Evolutionary conservation across 2,113 vertebrate genomes (phyloP).

Genomic region (Macroglossus sobrinus): DNA sequence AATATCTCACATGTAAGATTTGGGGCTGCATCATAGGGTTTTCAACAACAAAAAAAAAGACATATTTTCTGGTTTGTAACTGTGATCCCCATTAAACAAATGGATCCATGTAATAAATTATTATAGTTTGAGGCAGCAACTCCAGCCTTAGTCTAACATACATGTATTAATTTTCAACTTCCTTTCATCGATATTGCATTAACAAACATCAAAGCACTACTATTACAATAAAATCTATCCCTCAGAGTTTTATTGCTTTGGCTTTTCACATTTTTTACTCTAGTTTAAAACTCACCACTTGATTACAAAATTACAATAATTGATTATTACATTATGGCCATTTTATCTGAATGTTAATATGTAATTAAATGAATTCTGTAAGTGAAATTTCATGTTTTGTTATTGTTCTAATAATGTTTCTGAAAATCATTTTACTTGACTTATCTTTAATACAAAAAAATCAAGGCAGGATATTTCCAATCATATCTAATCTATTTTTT

Average conservation of each 20-base stretch:
- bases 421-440: not conserved
- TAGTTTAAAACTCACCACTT: constrained; percentile 11
- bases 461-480: not conserved
- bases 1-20: not conserved
- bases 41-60: constrained; percentile 32
- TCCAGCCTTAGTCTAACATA: constrained; percentile 73
- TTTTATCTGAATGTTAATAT: not conserved
- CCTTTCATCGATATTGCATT: constrained; percentile 70
- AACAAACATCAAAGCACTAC: constrained; percentile 67
- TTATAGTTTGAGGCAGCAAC: constrained; percentile 80
- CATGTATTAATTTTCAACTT: constrained; percentile 79
- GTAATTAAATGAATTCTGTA: not conserved
- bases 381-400: not conserved
- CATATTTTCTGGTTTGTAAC: not conserved
- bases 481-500: not conserved
- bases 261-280: not conserved
- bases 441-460: constrained; percentile 26
- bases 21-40: not conserved
- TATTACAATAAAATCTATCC: constrained; percentile 53
- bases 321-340: not conserved
- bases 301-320: constrained; percentile 4
- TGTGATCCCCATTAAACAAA: constrained; percentile 74
- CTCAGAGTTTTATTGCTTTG: not conserved
- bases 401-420: not conserved
- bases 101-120: constrained; percentile 77